These are phyloP conservation scores for Drosophila mulleri DNA, from an alignment of 2,888 invertebrate species.

Conservation along the genomic window DNA sequence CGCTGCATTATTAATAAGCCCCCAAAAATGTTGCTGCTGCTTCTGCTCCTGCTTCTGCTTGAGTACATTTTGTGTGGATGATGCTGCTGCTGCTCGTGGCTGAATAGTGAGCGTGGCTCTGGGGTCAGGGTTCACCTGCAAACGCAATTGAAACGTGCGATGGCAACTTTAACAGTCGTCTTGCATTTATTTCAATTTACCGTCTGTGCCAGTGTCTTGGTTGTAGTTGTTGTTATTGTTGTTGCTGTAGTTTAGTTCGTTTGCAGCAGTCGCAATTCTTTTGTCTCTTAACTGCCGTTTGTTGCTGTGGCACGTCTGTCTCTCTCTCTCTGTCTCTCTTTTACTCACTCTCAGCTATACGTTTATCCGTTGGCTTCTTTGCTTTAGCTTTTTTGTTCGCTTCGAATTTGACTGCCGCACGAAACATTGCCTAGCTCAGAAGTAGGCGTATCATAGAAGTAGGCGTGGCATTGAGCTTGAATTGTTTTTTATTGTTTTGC, in stretches of 20 bases:
- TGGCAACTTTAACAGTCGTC: conserved; percentile 78
- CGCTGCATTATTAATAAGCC: conserved; percentile 78
- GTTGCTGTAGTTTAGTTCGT: conserved; percentile 28
- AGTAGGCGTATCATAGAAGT: conserved; percentile 5
- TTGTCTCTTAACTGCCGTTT: conserved; percentile 72
- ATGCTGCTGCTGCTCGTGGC: conserved; percentile 25
- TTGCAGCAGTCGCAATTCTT: conserved; percentile 67
- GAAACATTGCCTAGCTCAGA: conserved; percentile 45
- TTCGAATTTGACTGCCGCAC: conserved; percentile 63
- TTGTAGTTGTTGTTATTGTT: conserved; percentile 11
- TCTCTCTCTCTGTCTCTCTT: conserved; percentile 23
- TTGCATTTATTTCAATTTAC: conserved; percentile 79
- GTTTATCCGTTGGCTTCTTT: conserved; percentile 14
- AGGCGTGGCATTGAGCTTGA: conserved; percentile 1
- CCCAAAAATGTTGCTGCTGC: conserved; percentile 57
- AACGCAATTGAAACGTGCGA: conserved; percentile 79
- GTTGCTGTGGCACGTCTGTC: conserved; percentile 62
- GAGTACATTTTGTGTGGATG: conserved; percentile 58
- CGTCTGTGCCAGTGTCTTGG: conserved; percentile 48
- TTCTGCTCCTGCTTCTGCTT: conserved; percentile 35
- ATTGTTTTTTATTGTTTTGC: conserved; percentile 1
- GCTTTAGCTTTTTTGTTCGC: conserved; percentile 6
- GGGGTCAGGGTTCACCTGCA: conserved; percentile 29
- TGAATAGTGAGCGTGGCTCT: neutral
- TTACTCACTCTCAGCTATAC: conserved; percentile 28